A percentile compares a stretch with the other conserved stretches of the same genome.
phyloP scores from a whole-genome alignment of 1,140 invertebrate genomes.

The Chelonus insularis region DNA sequence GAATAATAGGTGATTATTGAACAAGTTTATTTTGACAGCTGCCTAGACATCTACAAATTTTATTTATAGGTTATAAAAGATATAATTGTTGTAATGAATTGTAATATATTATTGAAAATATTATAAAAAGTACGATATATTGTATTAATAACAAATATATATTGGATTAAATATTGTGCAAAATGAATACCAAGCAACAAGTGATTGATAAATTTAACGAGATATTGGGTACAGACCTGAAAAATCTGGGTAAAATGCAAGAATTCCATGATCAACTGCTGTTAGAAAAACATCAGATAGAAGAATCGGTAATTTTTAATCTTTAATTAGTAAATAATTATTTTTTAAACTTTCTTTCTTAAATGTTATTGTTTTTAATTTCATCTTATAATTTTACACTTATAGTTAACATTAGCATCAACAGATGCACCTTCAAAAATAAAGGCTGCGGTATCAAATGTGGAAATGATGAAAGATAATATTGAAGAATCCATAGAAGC shows the following conservation, averaged over 20 bases:
- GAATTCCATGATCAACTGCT: conserved; percentile 60
- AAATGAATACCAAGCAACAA: conserved; percentile 49
- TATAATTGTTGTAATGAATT: too few species aligned
- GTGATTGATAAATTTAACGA: conserved; percentile 62
- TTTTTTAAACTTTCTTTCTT: too few species aligned
- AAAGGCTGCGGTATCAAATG: conserved; percentile 62
- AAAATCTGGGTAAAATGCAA: conserved; percentile 57
- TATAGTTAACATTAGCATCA: conserved; percentile 65
- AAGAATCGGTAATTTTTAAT: conserved; percentile 61
- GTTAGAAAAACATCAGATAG: conserved; percentile 57
- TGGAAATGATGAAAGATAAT: conserved; percentile 59
- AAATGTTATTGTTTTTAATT: too few species aligned
- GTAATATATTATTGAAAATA: too few species aligned
- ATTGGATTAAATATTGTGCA: conserved; percentile 15
- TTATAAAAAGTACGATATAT: too few species aligned
- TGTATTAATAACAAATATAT: too few species aligned
- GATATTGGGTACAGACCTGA: conserved; percentile 62
- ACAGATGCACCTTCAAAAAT: conserved; percentile 65
- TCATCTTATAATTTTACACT: conserved; percentile 29
- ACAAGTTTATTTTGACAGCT: too few species aligned
- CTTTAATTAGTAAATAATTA: too few species aligned
- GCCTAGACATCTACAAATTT: too few species aligned
- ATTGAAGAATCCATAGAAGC: conserved; percentile 59
- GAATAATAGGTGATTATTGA: too few species aligned
- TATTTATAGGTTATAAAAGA: too few species aligned